phyloP scores from a whole-genome alignment of 2,113 vertebrate species.

The Aleadryas rufinucha region DNA sequence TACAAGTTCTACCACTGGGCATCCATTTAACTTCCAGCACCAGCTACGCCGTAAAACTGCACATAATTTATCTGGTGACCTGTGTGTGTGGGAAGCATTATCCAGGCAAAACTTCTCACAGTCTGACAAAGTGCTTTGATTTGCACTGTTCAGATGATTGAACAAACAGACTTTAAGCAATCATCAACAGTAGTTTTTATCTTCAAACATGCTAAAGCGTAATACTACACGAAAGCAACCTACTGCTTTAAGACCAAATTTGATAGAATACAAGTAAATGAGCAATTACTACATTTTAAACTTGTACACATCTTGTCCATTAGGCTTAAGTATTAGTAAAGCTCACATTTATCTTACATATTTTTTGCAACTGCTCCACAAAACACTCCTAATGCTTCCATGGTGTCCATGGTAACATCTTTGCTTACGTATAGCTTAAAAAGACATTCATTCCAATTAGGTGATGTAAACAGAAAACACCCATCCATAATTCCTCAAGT shows the following conservation, averaged over 20 bases:
- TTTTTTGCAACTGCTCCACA: conserved; percentile 45
- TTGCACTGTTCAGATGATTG: conserved; percentile 70
- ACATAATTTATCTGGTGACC: conserved; percentile 69
- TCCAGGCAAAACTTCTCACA: conserved; percentile 67
- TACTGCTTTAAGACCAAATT: conserved; percentile 56
- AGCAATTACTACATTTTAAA: conserved; percentile 66
- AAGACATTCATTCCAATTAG: conserved; percentile 44
- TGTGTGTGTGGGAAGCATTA: conserved; percentile 53
- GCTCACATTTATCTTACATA: conserved; percentile 36
- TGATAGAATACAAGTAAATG: conserved; percentile 57
- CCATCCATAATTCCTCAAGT: neutral
- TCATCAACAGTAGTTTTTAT: conserved; percentile 61
- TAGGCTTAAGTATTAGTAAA: conserved; percentile 61
- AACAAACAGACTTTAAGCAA: conserved; percentile 69
- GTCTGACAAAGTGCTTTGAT: conserved; percentile 74
- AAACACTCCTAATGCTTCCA: conserved; percentile 13
- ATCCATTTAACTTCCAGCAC: conserved; percentile 72
- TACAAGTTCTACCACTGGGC: conserved; percentile 65
- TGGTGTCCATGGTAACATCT: conserved; percentile 41
- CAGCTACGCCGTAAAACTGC: conserved; percentile 55
- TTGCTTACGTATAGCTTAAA: conserved; percentile 32
- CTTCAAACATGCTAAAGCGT: conserved; percentile 54
- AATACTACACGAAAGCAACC: conserved; percentile 33
- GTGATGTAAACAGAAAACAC: neutral
- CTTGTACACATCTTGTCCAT: conserved; percentile 45